Evolutionary conservation across 2,113 vertebrate species (phyloP).

Genomic region (Platichthys flesus): DNA sequence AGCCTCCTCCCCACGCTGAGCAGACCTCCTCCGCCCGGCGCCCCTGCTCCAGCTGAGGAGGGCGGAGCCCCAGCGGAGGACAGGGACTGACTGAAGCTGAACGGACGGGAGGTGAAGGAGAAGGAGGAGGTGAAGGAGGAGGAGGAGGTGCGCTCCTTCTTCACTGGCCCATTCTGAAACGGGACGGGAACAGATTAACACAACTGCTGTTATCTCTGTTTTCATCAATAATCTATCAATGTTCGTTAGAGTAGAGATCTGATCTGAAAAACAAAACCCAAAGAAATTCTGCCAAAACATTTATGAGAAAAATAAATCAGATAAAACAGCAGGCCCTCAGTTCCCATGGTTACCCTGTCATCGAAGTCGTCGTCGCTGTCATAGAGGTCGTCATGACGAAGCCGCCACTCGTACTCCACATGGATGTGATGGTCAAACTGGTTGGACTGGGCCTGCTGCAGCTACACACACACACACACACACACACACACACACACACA

Average conservation of each 20-base stretch:
- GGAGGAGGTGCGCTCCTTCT: constrained; percentile 68
- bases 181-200: neutral
- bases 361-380: constrained; percentile 74
- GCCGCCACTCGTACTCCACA: constrained; percentile 75
- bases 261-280: neutral
- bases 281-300: neutral
- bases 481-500: neutral
- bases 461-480: constrained; percentile 37
- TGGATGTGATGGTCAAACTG: constrained; percentile 69
- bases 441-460: constrained; percentile 66
- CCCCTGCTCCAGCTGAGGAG: constrained; percentile 14
- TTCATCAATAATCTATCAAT: too few species aligned
- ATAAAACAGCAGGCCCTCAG: neutral
- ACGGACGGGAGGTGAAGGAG: constrained; percentile 71
- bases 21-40: constrained; percentile 45
- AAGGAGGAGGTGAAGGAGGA: constrained; percentile 65
- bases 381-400: constrained; percentile 66
- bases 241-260: neutral
- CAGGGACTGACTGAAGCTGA: constrained; percentile 56
- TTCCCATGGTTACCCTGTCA: constrained; percentile 55
- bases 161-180: constrained; percentile 64
- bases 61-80: constrained; percentile 10
- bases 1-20: constrained; percentile 73
- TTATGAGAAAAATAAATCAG: neutral
- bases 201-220: too few species aligned